Conservation (phyloP, 2,797 vertebrate species). For the Crax fasciolata region DNA sequence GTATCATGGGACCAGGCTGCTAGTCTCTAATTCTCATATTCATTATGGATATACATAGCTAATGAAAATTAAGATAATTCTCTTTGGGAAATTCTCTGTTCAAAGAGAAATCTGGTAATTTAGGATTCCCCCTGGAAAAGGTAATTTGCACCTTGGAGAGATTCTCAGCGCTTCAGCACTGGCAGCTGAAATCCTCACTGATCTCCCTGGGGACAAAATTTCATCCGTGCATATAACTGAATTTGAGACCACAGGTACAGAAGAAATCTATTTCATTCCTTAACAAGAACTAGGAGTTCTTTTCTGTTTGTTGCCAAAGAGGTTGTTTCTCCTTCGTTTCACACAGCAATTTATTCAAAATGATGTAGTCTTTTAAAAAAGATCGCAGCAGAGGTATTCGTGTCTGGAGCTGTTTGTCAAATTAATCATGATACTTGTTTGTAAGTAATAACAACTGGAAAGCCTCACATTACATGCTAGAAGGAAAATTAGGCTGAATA, state of each 20-base stretch:
- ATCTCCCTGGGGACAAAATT: not conserved
- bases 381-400: constrained; percentile 61
- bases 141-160: not conserved
- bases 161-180: not conserved
- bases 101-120: constrained; percentile 3
- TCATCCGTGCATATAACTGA: not conserved
- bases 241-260: not conserved
- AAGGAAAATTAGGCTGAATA: constrained; percentile 50
- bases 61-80: not conserved
- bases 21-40: not conserved
- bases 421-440: constrained; percentile 74
- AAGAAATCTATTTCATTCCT: not conserved
- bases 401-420: constrained; percentile 67
- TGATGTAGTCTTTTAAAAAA: constrained; percentile 39
- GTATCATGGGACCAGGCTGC: constrained; percentile 36
- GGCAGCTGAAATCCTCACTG: not conserved
- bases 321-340: constrained; percentile 55
- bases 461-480: constrained; percentile 57
- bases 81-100: constrained; percentile 2
- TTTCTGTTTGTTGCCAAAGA: constrained; percentile 12
- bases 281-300: not conserved
- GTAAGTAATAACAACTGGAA: constrained; percentile 74
- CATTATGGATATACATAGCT: constrained; percentile 7
- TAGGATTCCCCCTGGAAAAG: not conserved
- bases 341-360: constrained; percentile 49